Base-by-base conservation (phyloP, 2,113 vertebrate genomes). In the Todiramphus saurophagus region DNA sequence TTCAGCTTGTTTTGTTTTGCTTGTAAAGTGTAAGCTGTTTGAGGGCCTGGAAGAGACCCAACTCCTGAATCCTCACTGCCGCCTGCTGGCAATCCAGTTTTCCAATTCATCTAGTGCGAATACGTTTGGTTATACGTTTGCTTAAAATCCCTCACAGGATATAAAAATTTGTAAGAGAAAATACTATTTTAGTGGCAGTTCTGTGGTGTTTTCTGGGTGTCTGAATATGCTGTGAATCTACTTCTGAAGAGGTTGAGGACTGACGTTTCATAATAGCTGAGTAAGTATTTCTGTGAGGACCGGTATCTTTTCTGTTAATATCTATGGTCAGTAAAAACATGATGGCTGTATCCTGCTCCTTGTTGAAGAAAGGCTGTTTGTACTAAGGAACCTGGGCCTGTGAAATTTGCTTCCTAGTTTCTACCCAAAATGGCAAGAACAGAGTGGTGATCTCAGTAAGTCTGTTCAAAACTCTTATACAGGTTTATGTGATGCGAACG, bases 51-150 rank as follows among this genome's bases (percentile, higher is more conserved):
- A 5, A 39, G 28, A 56, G 28, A 10, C 11, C 7, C 44, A 9
- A 58, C 50, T 70, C 39, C 16, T 9, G 28, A 43, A 11, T 56
- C 39, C 6, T 56, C 20, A 5, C 67, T 63, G 82, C 82, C 4
- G 16, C 16, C 78, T 84, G 46, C 86, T 74, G 82, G 24, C 44
- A 21, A 19, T 13, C 44, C 15, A 7, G 18, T 18, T 37, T 28
- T 16, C 68, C 14, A 28, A 2, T 31, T 74, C 14, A 5, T 25
- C 25, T 27, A 14, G 7, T 14, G 20, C 0, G 0, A 58, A 24
- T 5, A 17, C 27, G 37, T 37, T 37, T 60, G 51, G 30, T 63
- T 62, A 1, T 16, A 5, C 1, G 3, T 18, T 53, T 69, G 41
- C 62, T 89, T 51, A 30, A 58, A 27, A 51, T 28, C 14, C 12